phyloP scores from a whole-genome alignment of 2,888 invertebrate species.

The Philonicus albiceps region DNA sequence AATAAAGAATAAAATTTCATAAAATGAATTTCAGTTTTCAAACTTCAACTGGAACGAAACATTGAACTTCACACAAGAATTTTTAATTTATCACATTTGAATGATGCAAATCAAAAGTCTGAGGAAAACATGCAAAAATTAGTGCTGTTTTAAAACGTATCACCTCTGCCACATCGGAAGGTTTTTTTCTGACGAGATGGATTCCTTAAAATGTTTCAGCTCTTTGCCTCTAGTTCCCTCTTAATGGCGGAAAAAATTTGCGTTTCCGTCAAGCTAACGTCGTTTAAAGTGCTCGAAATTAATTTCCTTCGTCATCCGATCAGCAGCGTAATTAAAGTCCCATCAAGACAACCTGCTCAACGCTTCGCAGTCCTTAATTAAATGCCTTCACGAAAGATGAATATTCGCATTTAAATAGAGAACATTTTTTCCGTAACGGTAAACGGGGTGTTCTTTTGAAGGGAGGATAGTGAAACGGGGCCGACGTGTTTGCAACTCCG shows the following conservation, averaged over 20 bases:
- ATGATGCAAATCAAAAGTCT: not conserved
- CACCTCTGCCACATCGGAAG: not conserved
- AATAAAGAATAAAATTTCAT: no score
- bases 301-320: slow-evolving; percentile 49
- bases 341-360: slow-evolving; percentile 45
- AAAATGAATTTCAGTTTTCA: not conserved
- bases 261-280: slow-evolving; percentile 29
- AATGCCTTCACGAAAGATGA: slow-evolving; percentile 44
- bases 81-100: slow-evolving; percentile 30
- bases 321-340: slow-evolving; percentile 48
- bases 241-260: not conserved
- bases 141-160: not conserved
- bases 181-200: not conserved
- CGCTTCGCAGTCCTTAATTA: slow-evolving; percentile 44
- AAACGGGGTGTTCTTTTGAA: not conserved
- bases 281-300: slow-evolving; percentile 46
- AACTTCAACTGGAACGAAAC: not conserved
- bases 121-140: slow-evolving; percentile 2
- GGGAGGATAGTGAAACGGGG: not conserved
- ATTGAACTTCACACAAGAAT: slow-evolving; percentile 10
- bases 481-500: not conserved
- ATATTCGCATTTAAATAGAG: slow-evolving; percentile 28
- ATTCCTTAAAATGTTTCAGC: slow-evolving; percentile 24
- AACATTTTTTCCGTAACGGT: not conserved
- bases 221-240: not conserved